Conservation (phyloP, 2,888 invertebrate genomes). For the Meandrusa payeni region DNA sequence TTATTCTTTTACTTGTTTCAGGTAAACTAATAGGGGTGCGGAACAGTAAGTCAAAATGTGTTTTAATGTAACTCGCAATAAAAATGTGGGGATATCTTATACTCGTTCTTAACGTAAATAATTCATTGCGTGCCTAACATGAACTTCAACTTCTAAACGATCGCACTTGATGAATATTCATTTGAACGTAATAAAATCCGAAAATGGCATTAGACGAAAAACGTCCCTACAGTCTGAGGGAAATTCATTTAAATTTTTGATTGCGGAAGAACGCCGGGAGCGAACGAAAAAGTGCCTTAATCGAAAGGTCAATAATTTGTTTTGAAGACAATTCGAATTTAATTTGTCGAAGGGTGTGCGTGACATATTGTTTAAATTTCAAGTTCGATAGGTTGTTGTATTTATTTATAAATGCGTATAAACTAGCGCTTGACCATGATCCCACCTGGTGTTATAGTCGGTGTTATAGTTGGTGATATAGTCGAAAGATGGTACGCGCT, state of each 20-base stretch:
- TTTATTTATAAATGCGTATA: too few relatives aligned
- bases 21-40: too few relatives aligned
- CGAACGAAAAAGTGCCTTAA: conserved; percentile 47
- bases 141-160: conserved; percentile 76
- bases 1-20: too few relatives aligned
- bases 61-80: too few relatives aligned
- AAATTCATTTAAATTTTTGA: conserved; percentile 77
- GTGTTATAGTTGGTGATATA: too few relatives aligned
- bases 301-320: conserved; percentile 57
- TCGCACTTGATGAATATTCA: conserved; percentile 77
- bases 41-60: too few relatives aligned
- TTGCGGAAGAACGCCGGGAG: conserved; percentile 58
- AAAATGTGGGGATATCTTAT: too few relatives aligned
- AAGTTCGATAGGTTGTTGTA: background rate
- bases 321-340: conserved; percentile 39
- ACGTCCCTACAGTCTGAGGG: conserved; percentile 56
- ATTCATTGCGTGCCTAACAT: conserved; percentile 68
- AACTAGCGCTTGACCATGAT: too few relatives aligned
- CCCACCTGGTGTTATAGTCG: too few relatives aligned
- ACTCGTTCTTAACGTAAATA: conserved; percentile 59
- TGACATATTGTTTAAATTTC: conserved; percentile 9
- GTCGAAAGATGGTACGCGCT: too few relatives aligned
- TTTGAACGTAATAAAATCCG: conserved; percentile 71
- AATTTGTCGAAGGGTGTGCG: conserved; percentile 30
- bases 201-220: conserved; percentile 69